Evolutionary conservation across 37 sponge, comb jelly and placozoan genomes (phyloP).

Genomic region (Crambe crambe): DNA sequence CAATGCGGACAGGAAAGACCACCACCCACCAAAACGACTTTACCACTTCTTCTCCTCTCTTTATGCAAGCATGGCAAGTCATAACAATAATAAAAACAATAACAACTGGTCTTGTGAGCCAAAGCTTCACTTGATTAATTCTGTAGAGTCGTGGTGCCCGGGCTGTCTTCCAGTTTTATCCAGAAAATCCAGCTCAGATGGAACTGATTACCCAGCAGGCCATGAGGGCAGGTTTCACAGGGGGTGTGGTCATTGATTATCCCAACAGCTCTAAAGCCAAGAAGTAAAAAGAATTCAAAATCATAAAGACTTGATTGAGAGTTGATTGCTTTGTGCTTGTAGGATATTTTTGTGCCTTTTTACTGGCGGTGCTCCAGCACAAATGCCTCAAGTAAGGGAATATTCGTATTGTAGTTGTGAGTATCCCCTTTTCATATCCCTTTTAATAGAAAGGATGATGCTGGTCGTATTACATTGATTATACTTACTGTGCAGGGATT

Average conservation of each 20-base stretch:
- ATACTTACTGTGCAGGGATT: constrained; percentile 46
- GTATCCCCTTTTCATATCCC: neutral
- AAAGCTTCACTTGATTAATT: neutral
- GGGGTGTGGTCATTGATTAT: constrained; percentile 97
- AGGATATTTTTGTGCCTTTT: constrained; percentile 96
- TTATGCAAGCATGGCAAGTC: constrained; percentile 84
- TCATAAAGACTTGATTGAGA: no score
- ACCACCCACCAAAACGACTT: constrained; percentile 85
- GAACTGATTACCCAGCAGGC: constrained; percentile 95
- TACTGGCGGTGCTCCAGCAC: constrained; percentile 85
- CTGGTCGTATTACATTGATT: neutral
- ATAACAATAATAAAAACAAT: neutral
- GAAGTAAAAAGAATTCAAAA: constrained; percentile 82
- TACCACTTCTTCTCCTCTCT: constrained; percentile 89
- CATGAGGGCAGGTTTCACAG: constrained; percentile 97
- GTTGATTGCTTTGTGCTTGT: constrained; percentile 1
- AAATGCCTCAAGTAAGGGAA: constrained; percentile 60
- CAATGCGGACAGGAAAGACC: constrained; percentile 95
- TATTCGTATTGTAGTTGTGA: neutral
- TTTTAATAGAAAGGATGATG: neutral
- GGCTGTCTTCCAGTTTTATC: constrained; percentile 99
- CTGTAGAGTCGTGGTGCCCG: constrained; percentile 83
- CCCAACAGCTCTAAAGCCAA: constrained; percentile 98
- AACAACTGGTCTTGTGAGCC: neutral
- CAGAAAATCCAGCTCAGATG: constrained; percentile 95